Percentiles rank a stretch among this genome's conserved stretches.
Evolutionary conservation across 1,140 invertebrate species (phyloP).

Genomic region (Brachionus rubens): DNA sequence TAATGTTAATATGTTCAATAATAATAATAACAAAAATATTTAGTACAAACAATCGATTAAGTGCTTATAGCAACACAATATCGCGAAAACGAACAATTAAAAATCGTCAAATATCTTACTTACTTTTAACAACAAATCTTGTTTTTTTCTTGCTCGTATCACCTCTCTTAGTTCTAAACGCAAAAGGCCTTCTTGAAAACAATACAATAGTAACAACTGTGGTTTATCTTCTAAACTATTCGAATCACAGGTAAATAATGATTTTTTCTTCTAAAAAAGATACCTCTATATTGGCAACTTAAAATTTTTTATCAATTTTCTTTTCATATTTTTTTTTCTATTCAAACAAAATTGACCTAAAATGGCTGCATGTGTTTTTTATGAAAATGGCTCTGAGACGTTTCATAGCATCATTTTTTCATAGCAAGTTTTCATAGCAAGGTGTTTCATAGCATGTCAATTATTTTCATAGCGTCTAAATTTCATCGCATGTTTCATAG

Average conservation of each 20-base stretch:
- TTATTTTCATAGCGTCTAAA: too few relatives aligned
- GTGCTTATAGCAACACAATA: conserved; percentile 22
- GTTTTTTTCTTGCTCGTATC: conserved; percentile 43
- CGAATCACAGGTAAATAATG: conserved; percentile 39
- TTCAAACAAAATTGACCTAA: too few relatives aligned
- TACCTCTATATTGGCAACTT: too few relatives aligned
- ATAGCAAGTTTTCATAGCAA: too few relatives aligned
- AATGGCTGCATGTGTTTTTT: too few relatives aligned
- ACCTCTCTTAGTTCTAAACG: conserved; percentile 31
- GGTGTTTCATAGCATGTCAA: too few relatives aligned
- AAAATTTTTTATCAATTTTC: too few relatives aligned
- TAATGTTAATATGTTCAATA: conserved; percentile 43
- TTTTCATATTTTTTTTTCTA: too few relatives aligned
- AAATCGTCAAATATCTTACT: conserved; percentile 40
- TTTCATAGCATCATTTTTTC: too few relatives aligned
- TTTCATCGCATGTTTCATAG: too few relatives aligned
- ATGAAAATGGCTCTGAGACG: too few relatives aligned
- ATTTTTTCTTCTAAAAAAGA: too few relatives aligned
- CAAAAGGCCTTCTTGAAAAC: neutral
- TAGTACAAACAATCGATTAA: conserved; percentile 21
- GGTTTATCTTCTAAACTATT: conserved; percentile 37
- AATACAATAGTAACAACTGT: conserved; percentile 22
- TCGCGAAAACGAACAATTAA: neutral
- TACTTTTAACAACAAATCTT: conserved; percentile 36
- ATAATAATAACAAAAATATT: conserved; percentile 43